Evolutionary conservation across 2,888 invertebrate species (phyloP).

Genomic region (Lasioglossum morio): DNA sequence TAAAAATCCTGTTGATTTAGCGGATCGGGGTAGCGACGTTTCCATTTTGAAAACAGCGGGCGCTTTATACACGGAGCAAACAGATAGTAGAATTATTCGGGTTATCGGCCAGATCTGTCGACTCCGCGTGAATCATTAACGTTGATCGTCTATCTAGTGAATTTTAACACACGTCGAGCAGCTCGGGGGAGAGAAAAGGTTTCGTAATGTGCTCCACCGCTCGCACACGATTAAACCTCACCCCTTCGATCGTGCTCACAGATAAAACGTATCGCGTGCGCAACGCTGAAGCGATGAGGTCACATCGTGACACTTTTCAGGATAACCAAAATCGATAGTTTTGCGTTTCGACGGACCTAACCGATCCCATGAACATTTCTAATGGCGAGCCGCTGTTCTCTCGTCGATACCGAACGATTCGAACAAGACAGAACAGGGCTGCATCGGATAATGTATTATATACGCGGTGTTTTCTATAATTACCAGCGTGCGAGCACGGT

Average conservation of each 20-base stretch:
- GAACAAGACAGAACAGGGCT: background rate
- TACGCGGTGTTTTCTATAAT: background rate
- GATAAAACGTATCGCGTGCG: constrained; percentile 54
- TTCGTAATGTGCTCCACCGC: constrained; percentile 58
- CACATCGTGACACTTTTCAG: constrained; percentile 59
- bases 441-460: background rate
- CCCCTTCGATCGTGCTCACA: constrained; percentile 41
- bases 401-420: background rate
- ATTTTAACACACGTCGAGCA: constrained; percentile 62
- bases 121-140: constrained; percentile 69
- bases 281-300: constrained; percentile 54
- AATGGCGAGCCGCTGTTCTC: background rate
- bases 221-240: constrained; percentile 57
- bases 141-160: constrained; percentile 70
- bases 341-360: background rate
- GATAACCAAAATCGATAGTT: constrained; percentile 60
- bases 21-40: background rate
- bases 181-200: constrained; percentile 48
- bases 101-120: constrained; percentile 54
- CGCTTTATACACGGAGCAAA: background rate
- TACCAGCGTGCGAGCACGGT: background rate
- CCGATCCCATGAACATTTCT: background rate
- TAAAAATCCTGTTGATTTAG: background rate
- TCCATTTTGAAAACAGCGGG: background rate
- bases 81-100: constrained; percentile 5